Base-by-base conservation (phyloP, 1,140 invertebrate species). In the Ooceraea biroi region DNA sequence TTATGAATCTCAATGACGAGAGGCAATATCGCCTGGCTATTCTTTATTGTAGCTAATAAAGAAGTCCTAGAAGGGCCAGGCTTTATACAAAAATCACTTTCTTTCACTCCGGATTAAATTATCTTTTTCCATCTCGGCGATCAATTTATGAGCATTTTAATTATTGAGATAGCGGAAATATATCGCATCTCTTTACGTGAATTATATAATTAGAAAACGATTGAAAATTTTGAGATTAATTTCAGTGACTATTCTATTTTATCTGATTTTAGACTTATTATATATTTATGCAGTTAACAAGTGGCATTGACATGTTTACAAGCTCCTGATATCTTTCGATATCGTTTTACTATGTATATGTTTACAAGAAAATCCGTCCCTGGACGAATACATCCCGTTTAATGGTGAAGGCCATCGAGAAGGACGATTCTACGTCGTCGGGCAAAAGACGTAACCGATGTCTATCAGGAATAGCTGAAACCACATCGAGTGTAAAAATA, bases 1-100 rank as follows among this genome's bases (percentile, higher is more conserved):
- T 90, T 90, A 90, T 91, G 88, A 90, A 90, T 90, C 80, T 83
- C 82, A 89, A 90, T 85, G 90, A 88, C 65, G 84, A 86, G 78
- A 46, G 85, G 87, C 84, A 85, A 88, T 90, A 87, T 90, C 69
- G 76, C 74, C n/a, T 5, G 30, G 82, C 82, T 82, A 88, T 91
- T 88, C 85, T 86, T 91, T 78, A 91, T 87, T 82, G 74, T 57
- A 46, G 89, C 86, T 88, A 87, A 85, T 90, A 89, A 90, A 89
- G 88, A 85, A 76, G 65, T 17, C 36, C 36, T 25, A 36, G 48
- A 71, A 66, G 25, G 58, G 14, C 36, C 76, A 19, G 46, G 46
- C 41, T 69, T 55, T 58, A 82, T 50, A 57, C 19, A 19, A 66
- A 85, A 80, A 77, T 83, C 55, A 73, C 55, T 36, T 55, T 68